Base-by-base conservation (phyloP, 2,888 invertebrate genomes). In the Pachliopta kotzebuea region DNA sequence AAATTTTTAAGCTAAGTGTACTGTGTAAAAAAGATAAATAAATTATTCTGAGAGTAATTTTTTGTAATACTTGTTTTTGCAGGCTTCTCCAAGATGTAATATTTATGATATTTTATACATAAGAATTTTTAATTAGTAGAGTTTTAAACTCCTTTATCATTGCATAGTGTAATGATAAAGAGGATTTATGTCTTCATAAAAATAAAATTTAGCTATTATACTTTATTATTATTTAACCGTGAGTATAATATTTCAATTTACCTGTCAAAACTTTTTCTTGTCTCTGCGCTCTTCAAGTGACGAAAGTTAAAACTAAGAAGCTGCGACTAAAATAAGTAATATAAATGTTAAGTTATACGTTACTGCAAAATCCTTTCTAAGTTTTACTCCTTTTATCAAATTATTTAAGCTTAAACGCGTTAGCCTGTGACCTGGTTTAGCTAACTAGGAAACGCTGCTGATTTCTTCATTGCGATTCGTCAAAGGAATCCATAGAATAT, bases 401-500 rank as follows among this genome's bases (percentile, higher is more conserved):
- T 53, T 23, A 63, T 57, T 52, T 24, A 20, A 57, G 20, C 56
- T 57, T 26, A 20, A 57, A 52, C 37, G 52, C 24, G 23, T 59
- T 59, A 24, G 45, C 20, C 24, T 59, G 26, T 29, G 50, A 59
- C 59, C 45, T 59, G 59, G 49, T 59, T 59, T 45, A 50, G 59
- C 24, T n/a, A 49, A 45, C 58, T 57, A 24, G 42, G 7, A 58
- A 58, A 45, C 18, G 45, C 20, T 52, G 50, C 6, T 42, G n/a
- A n/a, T n/a, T 45, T n/a, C 45, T n/a, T 18, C 9, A 14, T 45
- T 45, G 45, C 18, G 45, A 45, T 45, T 45, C 8, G 18, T 45
- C 6, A 45, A n/a, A 45, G 18, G n/a, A n/a, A n/a, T 45, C 18
- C n/a, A n/a, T 45, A 45, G 45, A n/a, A 0, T 45, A 11, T 45